phyloP scores from a whole-genome alignment of 2,797 vertebrate genomes.

The Microhierax caerulescens region DNA sequence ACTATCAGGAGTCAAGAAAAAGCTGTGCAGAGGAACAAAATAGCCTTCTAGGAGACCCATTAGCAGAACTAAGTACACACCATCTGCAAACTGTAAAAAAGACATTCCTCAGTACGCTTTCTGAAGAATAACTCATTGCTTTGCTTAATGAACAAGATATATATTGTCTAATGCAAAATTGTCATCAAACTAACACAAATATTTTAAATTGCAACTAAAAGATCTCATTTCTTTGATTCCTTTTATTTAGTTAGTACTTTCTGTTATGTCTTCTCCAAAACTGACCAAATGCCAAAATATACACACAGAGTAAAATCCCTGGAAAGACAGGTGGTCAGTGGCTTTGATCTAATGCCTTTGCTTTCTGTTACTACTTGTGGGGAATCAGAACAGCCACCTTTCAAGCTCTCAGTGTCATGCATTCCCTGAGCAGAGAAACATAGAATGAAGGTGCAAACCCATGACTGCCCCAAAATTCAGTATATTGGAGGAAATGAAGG shows the following conservation, averaged over 20 bases:
- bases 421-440: neutral
- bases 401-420: neutral
- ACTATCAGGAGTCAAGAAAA: constrained; percentile 94
- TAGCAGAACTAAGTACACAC: constrained; percentile 93
- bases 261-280: neutral
- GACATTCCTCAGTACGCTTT: neutral
- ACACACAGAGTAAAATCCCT: neutral
- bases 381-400: neutral
- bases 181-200: neutral
- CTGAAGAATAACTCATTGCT: neutral
- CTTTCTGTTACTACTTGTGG: neutral
- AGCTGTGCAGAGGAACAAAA: constrained; percentile 94
- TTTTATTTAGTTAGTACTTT: neutral
- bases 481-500: neutral
- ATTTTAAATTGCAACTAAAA: neutral
- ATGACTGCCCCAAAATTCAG: neutral
- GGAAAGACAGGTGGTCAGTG: neutral
- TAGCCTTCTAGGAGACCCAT: constrained; percentile 97
- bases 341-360: neutral
- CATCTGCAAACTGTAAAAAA: constrained; percentile 91
- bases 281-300: neutral
- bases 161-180: neutral
- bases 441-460: neutral
- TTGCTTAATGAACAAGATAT: neutral
- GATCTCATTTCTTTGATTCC: neutral